phyloP scores from a whole-genome alignment of 2,797 vertebrate genomes.

The Coregonus ussuriensis region DNA sequence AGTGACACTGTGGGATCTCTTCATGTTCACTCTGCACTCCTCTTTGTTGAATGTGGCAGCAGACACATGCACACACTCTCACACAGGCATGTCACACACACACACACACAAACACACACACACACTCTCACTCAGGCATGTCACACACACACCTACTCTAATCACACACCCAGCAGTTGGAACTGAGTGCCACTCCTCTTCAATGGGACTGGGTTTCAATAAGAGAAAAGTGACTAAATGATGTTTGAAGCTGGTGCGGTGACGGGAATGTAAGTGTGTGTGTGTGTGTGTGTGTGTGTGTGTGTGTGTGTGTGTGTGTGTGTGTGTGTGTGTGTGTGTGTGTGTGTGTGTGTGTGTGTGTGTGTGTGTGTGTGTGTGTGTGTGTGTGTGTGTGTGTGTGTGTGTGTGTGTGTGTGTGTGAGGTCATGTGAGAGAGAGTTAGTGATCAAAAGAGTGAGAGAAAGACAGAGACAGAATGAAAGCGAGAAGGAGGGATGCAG shows the following conservation, averaged over 20 bases:
- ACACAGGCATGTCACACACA: too few relatives aligned
- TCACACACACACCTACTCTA: not conserved
- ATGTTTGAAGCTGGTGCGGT: not conserved
- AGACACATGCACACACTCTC: not conserved
- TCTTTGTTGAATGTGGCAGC: not conserved
- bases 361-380: conserved; percentile 19
- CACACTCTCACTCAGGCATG: too few relatives aligned
- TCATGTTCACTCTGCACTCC: not conserved
- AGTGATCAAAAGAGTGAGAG: conserved; percentile 11
- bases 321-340: conserved; percentile 5
- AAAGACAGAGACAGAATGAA: not conserved
- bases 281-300: conserved; percentile 11
- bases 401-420: conserved; percentile 7
- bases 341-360: not conserved
- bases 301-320: conserved; percentile 18
- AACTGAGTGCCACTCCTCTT: conserved; percentile 1
- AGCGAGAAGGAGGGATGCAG: not conserved
- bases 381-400: conserved; percentile 8
- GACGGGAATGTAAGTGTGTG: not conserved
- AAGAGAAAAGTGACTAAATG: not conserved
- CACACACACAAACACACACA: not conserved
- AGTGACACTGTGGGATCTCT: not conserved
- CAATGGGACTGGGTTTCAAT: conserved; percentile 4
- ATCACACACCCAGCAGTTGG: not conserved
- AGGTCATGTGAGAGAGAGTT: not conserved